phyloP scores from a whole-genome alignment of 2,888 invertebrate species.

The Hypolimnas misippus region DNA sequence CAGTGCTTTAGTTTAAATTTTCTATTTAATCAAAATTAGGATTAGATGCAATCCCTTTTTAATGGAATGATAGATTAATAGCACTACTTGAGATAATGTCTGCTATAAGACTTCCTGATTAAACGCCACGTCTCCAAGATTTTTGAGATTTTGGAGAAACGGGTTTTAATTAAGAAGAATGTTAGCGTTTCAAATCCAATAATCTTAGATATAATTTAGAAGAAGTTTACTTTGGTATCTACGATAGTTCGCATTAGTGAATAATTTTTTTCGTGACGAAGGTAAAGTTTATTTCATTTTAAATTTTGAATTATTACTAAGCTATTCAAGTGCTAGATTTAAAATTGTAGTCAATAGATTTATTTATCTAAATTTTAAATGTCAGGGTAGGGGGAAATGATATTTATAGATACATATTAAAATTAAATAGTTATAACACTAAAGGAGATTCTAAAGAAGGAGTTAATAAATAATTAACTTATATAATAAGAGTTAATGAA shows the following conservation, averaged over 20 bases:
- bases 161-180: slow-evolving; percentile 48
- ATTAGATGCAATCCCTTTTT: slow-evolving; percentile 69
- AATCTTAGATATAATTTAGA: slow-evolving; percentile 79
- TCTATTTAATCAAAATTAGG: slow-evolving; percentile 75
- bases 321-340: slow-evolving; percentile 74
- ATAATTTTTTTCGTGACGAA: slow-evolving; percentile 63
- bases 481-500: slow-evolving; percentile 27
- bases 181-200: slow-evolving; percentile 55
- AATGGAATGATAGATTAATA: slow-evolving; percentile 74
- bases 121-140: slow-evolving; percentile 30
- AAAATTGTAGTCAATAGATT: slow-evolving; percentile 59
- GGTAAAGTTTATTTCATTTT: slow-evolving; percentile 65
- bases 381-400: slow-evolving; percentile 26
- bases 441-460: slow-evolving; percentile 16
- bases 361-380: slow-evolving; percentile 52
- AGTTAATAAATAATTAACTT: slow-evolving; percentile 26
- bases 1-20: slow-evolving; percentile 78
- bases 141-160: slow-evolving; percentile 31
- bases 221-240: slow-evolving; percentile 78
- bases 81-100: slow-evolving; percentile 61
- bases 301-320: slow-evolving; percentile 76
- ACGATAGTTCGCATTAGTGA: slow-evolving; percentile 71
- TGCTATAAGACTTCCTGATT: slow-evolving; percentile 44
- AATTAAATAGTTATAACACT: slow-evolving; percentile 12
- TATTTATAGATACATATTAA: slow-evolving; percentile 12